Percentiles rank a stretch among this genome's conserved stretches.
Conservation (phyloP, 1,140 invertebrate genomes). For the Bicyclus anynana region DNA sequence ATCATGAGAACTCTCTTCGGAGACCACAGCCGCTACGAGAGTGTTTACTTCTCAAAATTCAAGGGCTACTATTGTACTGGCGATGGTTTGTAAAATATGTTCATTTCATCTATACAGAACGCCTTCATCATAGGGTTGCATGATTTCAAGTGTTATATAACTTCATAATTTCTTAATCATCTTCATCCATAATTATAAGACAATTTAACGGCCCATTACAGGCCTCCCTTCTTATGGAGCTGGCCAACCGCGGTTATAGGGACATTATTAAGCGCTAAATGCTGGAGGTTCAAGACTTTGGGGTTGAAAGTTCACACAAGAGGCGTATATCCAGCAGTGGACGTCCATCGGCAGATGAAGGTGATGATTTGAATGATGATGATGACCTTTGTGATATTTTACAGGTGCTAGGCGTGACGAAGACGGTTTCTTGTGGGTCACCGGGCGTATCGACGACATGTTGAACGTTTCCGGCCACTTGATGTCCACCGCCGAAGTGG, state of each 20-base stretch:
- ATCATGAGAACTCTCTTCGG: conserved; percentile 97
- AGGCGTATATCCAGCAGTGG: no score
- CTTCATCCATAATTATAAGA: neutral
- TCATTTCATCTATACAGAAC: neutral
- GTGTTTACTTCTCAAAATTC: conserved; percentile 97
- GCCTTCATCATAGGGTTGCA: no score
- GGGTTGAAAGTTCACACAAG: no score
- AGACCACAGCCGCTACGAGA: conserved; percentile 95
- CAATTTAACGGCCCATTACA: no score
- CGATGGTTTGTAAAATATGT: conserved; percentile 89
- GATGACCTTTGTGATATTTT: neutral
- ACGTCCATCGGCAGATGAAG: no score
- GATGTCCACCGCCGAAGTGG: conserved; percentile 97
- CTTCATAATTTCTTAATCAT: neutral
- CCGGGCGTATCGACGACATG: conserved; percentile 98
- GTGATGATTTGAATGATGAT: no score
- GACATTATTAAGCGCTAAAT: no score
- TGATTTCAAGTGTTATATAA: no score
- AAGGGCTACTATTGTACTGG: conserved; percentile 98
- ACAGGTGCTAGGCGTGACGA: conserved; percentile 91
- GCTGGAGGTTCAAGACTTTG: no score
- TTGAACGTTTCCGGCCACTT: conserved; percentile 98
- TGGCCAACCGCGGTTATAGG: no score
- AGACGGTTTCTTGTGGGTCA: conserved; percentile 98
- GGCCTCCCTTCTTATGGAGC: no score